Evolutionary conservation across 2,797 vertebrate species (phyloP).

Genomic region (Sarcoramphus papa): DNA sequence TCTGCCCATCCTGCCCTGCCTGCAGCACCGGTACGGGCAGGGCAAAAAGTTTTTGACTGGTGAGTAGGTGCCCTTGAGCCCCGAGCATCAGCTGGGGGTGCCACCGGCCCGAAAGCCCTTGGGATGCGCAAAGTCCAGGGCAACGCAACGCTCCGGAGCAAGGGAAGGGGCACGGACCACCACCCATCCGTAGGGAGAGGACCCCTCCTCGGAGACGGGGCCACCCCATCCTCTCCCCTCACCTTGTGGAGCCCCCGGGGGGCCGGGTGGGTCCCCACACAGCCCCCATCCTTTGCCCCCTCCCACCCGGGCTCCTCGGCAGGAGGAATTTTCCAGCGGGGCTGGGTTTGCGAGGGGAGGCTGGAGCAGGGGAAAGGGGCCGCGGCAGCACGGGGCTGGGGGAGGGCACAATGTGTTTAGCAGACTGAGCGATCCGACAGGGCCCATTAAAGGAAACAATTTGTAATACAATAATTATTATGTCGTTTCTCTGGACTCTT

Average conservation of each 20-base stretch:
- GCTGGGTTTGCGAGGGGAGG: neutral
- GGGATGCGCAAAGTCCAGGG: neutral
- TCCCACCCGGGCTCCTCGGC: neutral
- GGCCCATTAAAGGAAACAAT: constrained; percentile 61
- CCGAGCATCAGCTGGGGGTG: neutral
- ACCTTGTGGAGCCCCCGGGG: fast-evolving
- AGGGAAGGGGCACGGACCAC: neutral
- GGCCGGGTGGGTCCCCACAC: fast-evolving
- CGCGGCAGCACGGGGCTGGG: neutral
- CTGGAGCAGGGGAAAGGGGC: neutral
- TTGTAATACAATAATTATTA: constrained; percentile 64
- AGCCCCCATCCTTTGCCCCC: neutral
- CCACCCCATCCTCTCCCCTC: neutral
- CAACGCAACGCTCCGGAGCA: fast-evolving
- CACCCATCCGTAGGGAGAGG: neutral
- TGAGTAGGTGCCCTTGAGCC: neutral
- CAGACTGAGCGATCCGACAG: constrained; percentile 53
- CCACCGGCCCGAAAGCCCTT: neutral
- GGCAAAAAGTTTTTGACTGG: neutral
- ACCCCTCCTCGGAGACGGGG: fast-evolving
- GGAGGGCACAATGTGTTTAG: constrained; percentile 45
- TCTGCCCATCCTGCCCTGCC: neutral
- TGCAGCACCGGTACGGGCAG: neutral
- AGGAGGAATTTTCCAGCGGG: neutral
- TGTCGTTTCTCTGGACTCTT: constrained; percentile 47